Evolutionary conservation across 1,140 invertebrate genomes (phyloP), one percentile per base, ranked within the genome.

Genomic region (Drosophila ironensis): DNA sequence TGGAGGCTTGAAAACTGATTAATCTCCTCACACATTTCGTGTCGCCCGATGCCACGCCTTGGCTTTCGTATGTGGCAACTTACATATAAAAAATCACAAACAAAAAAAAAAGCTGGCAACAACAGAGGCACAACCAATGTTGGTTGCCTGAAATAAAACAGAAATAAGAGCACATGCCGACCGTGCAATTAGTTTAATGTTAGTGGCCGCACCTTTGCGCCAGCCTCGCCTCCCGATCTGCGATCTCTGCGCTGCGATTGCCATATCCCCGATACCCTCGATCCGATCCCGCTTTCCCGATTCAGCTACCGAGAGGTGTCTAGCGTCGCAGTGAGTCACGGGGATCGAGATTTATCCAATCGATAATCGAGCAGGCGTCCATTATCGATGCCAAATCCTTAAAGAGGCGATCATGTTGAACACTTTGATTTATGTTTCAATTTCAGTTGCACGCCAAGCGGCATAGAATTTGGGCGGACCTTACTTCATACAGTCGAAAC

Each of bases 161-260:
- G 57, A 56, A 68, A 68, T 67, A 68, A 42, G 61, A 68, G 64
- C 64, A 68, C 48, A 69, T 46, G 66, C 50, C 42, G 44, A 42
- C 30, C 42, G 44, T 50, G 66, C 66, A 57, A 70, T 69, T 68
- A 68, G 51, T 56, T 69, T 56, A 56, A 68, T 68, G 66, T 45
- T 70, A 69, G 64, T 67, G 61, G 61, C 64, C 66, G 64, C 66
- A 70, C 66, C 66, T 70, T 59, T 24, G 51, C 64, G 2, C 37
- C 40, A 17, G 35, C 51, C 41, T 52, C 14, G 54, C 47, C 54
- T 52, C 25, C 25, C 17, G 17, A 22, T 7, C 20, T 24, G n/a
- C n/a, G n/a, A n/a, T n/a, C n/a, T n/a, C n/a, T n/a, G n/a, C n/a
- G n/a, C n/a, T n/a, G n/a, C n/a, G n/a, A n/a, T n/a, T n/a, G n/a